Evolutionary conservation across 2,888 invertebrate species (phyloP).

Genomic region (Odontomyia ornata): DNA sequence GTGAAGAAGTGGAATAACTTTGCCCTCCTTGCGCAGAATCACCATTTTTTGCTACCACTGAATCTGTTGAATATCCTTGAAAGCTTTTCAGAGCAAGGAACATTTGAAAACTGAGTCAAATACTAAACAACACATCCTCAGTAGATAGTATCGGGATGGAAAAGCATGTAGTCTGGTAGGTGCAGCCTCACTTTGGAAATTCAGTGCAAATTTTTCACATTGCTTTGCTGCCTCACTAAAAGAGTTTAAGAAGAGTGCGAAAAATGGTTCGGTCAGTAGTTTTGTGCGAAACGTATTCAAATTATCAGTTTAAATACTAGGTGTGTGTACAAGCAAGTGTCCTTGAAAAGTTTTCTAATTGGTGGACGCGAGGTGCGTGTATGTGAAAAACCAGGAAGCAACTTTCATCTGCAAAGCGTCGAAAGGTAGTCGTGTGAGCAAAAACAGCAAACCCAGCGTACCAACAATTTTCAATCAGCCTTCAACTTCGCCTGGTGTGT

Average conservation of each 20-base stretch:
- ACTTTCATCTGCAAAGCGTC: background rate
- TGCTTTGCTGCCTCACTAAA: background rate
- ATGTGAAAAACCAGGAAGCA: background rate
- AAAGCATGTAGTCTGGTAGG: constrained; percentile 30
- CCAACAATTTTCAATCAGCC: constrained; percentile 11
- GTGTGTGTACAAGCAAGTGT: background rate
- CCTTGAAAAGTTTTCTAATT: constrained; percentile 12
- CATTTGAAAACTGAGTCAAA: constrained; percentile 16
- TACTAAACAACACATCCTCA: constrained; percentile 14
- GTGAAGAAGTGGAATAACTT: background rate
- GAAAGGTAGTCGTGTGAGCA: constrained; percentile 7
- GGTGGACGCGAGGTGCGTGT: background rate
- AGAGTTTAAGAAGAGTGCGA: background rate
- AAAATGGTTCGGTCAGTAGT: too few relatives aligned
- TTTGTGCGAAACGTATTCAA: too few relatives aligned
- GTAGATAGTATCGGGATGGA: constrained; percentile 31
- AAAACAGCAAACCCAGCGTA: background rate
- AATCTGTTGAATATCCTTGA: constrained; percentile 48
- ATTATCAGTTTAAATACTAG: too few relatives aligned
- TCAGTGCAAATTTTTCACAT: constrained; percentile 18
- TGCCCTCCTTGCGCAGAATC: constrained; percentile 42
- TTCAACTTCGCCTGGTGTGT: constrained; percentile 23
- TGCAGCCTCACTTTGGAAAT: background rate
- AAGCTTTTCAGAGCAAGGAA: constrained; percentile 24
- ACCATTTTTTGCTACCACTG: constrained; percentile 32